These are phyloP conservation scores for Calyptommatus sinebrachiatus DNA, from an alignment of 2,113 vertebrate genomes.

Conservation along the genomic window DNA sequence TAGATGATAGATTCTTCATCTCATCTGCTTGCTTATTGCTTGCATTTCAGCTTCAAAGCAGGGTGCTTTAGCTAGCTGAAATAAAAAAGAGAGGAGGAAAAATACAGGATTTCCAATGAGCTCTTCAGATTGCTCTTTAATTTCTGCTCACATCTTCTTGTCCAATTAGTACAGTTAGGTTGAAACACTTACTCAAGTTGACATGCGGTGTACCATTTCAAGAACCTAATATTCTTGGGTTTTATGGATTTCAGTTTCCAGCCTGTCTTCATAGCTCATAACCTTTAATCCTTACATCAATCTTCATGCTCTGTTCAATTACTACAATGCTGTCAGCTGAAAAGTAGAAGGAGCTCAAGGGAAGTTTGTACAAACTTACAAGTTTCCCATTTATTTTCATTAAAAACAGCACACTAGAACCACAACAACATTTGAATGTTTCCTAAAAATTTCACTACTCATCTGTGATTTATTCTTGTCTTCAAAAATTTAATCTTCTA, in stretches of 20 bases:
- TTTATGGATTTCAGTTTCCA: conserved; percentile 49
- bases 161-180: conserved; percentile 54
- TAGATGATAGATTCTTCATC: too few species aligned
- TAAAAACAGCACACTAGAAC: conserved; percentile 36
- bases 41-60: neutral
- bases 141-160: conserved; percentile 47
- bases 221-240: conserved; percentile 36
- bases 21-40: too few species aligned
- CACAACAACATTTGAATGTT: conserved; percentile 42
- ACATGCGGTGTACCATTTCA: conserved; percentile 48
- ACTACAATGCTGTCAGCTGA: conserved; percentile 43
- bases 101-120: conserved; percentile 23
- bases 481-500: conserved; percentile 22
- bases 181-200: conserved; percentile 47
- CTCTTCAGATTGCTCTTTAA: conserved; percentile 42
- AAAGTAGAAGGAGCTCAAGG: conserved; percentile 45
- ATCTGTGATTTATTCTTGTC: conserved; percentile 52
- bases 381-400: conserved; percentile 63
- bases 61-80: neutral
- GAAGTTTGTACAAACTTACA: conserved; percentile 53
- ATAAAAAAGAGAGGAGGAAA: conserved; percentile 3
- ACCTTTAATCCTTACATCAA: conserved; percentile 62
- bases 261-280: conserved; percentile 58
- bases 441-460: conserved; percentile 29
- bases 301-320: conserved; percentile 50